A percentile compares a stretch with the other conserved stretches of the same genome.
phyloP scores from a whole-genome alignment of 2,113 vertebrate species.

The Eulemur rufifrons region DNA sequence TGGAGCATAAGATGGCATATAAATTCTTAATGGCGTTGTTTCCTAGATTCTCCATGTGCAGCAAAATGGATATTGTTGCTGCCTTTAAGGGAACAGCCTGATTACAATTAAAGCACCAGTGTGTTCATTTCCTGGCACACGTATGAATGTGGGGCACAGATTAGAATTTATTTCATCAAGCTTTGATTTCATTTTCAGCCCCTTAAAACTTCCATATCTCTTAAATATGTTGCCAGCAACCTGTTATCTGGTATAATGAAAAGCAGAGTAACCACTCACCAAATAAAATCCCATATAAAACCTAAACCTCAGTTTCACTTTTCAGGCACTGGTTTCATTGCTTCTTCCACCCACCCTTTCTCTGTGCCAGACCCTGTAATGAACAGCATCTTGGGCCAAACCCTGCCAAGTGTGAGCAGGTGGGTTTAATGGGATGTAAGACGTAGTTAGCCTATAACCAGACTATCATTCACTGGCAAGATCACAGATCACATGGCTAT shows the following conservation, averaged over 20 bases:
- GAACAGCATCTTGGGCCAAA: slow-evolving; percentile 41
- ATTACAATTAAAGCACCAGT: slow-evolving; percentile 55
- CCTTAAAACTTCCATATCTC: slow-evolving; percentile 73
- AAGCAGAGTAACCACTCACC: slow-evolving; percentile 70
- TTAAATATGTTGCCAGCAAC: slow-evolving; percentile 72
- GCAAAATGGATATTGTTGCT: background rate
- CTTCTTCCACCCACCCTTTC: slow-evolving; percentile 31
- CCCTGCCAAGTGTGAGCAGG: slow-evolving; percentile 68
- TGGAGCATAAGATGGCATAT: slow-evolving; percentile 54
- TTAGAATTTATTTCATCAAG: slow-evolving; percentile 74
- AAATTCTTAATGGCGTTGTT: slow-evolving; percentile 71
- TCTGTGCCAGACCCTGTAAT: slow-evolving; percentile 66
- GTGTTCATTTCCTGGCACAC: slow-evolving; percentile 50
- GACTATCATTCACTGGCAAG: slow-evolving; percentile 35
- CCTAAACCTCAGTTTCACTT: slow-evolving; percentile 69
- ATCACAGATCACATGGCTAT: background rate
- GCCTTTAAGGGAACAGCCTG: slow-evolving; percentile 9
- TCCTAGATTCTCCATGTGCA: slow-evolving; percentile 51
- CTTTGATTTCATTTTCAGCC: slow-evolving; percentile 73
- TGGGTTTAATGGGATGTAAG: slow-evolving; percentile 74
- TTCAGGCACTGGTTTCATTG: slow-evolving; percentile 68
- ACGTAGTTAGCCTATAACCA: slow-evolving; percentile 38
- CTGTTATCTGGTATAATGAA: slow-evolving; percentile 75
- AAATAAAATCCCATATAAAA: slow-evolving; percentile 77
- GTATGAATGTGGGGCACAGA: background rate